phyloP scores from a whole-genome alignment of 2,888 invertebrate genomes.

The Serrognathus titanus region DNA sequence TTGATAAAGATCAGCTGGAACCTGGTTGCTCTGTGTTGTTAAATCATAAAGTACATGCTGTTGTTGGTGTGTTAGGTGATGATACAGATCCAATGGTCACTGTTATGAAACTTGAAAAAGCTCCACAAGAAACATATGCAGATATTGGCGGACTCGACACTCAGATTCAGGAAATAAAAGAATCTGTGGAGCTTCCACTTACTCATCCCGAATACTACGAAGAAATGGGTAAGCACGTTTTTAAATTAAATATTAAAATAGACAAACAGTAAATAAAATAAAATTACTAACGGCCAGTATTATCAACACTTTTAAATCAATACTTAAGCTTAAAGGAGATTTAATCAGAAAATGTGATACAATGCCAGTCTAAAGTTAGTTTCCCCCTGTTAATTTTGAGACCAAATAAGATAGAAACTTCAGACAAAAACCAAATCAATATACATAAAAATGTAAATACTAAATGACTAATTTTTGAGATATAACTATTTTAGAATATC shows the following conservation, averaged over 20 bases:
- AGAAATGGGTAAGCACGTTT: conserved; percentile 78
- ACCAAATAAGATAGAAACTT: too few species aligned
- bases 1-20: conserved; percentile 98
- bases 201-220: conserved; percentile 99
- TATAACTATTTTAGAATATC: too few species aligned
- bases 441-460: too few species aligned
- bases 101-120: conserved; percentile 99
- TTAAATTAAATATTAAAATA: neutral
- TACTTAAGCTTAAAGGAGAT: neutral
- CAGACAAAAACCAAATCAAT: too few species aligned
- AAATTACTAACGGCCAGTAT: neutral
- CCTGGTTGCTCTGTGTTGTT: conserved; percentile 97
- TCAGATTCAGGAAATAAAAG: conserved; percentile 97
- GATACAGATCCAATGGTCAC: conserved; percentile 99
- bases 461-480: too few species aligned
- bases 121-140: conserved; percentile 98
- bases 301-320: neutral
- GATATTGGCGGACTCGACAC: conserved; percentile 97
- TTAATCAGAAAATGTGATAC: too few species aligned
- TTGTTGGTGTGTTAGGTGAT: conserved; percentile 93
- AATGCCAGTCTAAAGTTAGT: too few species aligned
- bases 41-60: conserved; percentile 99
- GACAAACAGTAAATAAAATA: neutral
- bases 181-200: conserved; percentile 95
- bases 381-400: too few species aligned